phyloP scores from a whole-genome alignment of 2,888 invertebrate species.

The Rhimphoctona megacephalus region DNA sequence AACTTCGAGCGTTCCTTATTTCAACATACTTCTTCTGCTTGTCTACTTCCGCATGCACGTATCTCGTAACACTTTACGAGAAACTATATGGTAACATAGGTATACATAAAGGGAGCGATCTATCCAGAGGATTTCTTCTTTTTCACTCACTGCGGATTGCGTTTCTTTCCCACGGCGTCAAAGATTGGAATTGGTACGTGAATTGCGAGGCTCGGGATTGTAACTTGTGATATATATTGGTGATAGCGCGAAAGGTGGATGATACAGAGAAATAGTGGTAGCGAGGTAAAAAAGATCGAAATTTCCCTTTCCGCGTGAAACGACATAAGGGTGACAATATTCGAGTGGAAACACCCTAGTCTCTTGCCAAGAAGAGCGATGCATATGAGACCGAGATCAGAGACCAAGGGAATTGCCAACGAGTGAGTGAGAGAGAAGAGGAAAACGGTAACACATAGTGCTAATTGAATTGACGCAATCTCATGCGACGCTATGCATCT shows the following conservation, averaged over 20 bases:
- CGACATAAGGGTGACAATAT: conserved; percentile 10
- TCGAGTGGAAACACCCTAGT: conserved; percentile 18
- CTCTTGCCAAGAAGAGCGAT: conserved; percentile 15
- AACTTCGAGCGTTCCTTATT: conserved; percentile 34
- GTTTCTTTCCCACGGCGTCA: conserved; percentile 34
- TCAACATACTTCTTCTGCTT: conserved; percentile 42
- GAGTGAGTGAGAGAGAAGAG: conserved; percentile 11
- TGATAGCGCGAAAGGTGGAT: neutral
- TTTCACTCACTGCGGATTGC: neutral
- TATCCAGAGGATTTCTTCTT: conserved; percentile 18
- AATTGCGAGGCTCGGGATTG: conserved; percentile 10
- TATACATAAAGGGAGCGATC: conserved; percentile 7
- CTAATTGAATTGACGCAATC: conserved; percentile 69
- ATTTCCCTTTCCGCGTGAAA: neutral
- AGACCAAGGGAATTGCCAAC: neutral
- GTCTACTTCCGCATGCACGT: conserved; percentile 44
- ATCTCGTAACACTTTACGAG: conserved; percentile 61
- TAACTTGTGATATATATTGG: conserved; percentile 21
- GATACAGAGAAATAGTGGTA: conserved; percentile 5
- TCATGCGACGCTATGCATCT: conserved; percentile 49
- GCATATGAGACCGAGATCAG: neutral
- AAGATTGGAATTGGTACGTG: conserved; percentile 51
- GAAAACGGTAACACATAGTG: conserved; percentile 50
- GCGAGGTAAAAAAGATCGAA: neutral
- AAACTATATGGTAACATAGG: conserved; percentile 10